A percentile compares a stretch with the other conserved stretches of the same genome.
Evolutionary conservation across 2,797 vertebrate genomes (phyloP).

Genomic region (Diplodus sargus): DNA sequence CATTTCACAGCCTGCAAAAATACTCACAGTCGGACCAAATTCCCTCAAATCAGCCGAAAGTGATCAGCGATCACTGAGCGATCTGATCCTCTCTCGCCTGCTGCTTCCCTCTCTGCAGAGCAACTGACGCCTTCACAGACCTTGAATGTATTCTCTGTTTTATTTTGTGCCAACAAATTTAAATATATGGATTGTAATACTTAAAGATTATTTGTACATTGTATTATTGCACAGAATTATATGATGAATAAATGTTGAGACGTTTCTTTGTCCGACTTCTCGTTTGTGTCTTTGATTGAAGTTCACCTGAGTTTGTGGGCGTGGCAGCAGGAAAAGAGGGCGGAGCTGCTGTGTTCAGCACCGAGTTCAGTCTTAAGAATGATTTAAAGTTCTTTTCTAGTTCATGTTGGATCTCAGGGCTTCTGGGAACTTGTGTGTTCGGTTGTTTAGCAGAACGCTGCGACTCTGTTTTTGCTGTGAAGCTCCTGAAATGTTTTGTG

Average conservation of each 20-base stretch:
- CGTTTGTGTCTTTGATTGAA: slow-evolving; percentile 8
- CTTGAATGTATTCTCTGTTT: slow-evolving; percentile 73
- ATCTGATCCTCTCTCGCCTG: too few species aligned
- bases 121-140: slow-evolving; percentile 56
- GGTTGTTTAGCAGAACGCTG: too few species aligned
- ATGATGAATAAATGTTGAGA: slow-evolving; percentile 68
- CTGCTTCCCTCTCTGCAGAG: slow-evolving; percentile 21
- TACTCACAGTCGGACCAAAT: slow-evolving; percentile 5
- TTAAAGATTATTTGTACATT: slow-evolving; percentile 70
- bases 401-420: not conserved
- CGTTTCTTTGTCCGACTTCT: slow-evolving; percentile 42
- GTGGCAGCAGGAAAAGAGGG: not conserved
- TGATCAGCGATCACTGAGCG: not conserved
- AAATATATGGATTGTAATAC: slow-evolving; percentile 64
- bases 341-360: not conserved
- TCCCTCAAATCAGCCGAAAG: not conserved
- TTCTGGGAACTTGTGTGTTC: too few species aligned
- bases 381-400: too few species aligned
- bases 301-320: not conserved
- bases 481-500: too few species aligned
- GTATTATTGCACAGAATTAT: slow-evolving; percentile 70
- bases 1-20: slow-evolving; percentile 7
- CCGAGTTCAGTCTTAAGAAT: too few species aligned
- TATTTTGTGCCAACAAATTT: slow-evolving; percentile 44
- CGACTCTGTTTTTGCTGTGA: too few species aligned